These are phyloP conservation scores for Smittia sp. DNA, from an alignment of 2,888 invertebrate species.

Conservation along the genomic window DNA sequence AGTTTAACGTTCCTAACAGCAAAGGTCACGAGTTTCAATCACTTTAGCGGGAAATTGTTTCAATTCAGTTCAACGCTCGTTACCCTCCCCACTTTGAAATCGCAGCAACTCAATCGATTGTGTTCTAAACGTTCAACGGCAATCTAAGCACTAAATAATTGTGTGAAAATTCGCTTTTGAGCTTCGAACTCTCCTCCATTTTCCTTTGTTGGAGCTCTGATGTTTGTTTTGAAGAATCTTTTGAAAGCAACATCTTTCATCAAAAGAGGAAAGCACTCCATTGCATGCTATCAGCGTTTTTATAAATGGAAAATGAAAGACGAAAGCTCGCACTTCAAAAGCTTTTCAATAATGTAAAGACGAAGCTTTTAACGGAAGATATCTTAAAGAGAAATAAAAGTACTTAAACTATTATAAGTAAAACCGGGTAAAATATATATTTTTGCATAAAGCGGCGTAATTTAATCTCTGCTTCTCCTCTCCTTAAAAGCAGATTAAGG, in stretches of 20 bases:
- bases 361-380: conserved; percentile 2
- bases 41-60: no score
- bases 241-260: background rate
- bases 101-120: background rate
- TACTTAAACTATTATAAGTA: conserved; percentile 21
- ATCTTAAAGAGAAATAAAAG: background rate
- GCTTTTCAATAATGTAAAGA: conserved; percentile 10
- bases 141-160: background rate
- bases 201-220: background rate
- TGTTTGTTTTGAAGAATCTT: background rate
- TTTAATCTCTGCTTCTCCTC: conserved; percentile 13
- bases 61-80: no score
- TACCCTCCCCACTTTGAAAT: no score
- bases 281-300: background rate
- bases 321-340: background rate
- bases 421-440: background rate
- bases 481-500: conserved; percentile 25
- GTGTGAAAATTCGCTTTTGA: background rate
- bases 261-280: conserved; percentile 10
- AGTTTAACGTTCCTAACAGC: no score
- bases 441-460: conserved; percentile 21
- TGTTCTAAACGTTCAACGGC: background rate
- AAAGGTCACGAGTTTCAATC: no score
- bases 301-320: background rate
- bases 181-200: background rate